These are phyloP conservation scores for Sebastes nivosus DNA, from an alignment of 2,797 vertebrate genomes.

Conservation along the genomic window DNA sequence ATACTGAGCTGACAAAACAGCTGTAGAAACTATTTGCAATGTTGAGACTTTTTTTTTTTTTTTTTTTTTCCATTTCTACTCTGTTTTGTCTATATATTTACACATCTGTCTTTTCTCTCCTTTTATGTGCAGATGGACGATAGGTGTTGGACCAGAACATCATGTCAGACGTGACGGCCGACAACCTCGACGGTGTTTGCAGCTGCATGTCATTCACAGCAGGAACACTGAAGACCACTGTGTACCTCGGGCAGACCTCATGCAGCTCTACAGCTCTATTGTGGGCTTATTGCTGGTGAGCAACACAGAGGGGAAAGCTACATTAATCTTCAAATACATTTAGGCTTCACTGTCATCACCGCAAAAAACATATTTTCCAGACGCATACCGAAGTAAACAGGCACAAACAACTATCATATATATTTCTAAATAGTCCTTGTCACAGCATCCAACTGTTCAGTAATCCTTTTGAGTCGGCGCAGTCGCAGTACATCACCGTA, in stretches of 20 bases:
- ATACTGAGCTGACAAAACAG: not conserved
- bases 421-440: not conserved
- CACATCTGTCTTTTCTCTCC: not conserved
- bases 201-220: constrained; percentile 84
- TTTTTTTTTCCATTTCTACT: not conserved
- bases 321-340: not conserved
- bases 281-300: not conserved
- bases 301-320: not conserved
- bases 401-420: not conserved
- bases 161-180: constrained; percentile 87
- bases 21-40: not conserved
- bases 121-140: constrained; percentile 81
- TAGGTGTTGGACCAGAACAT: constrained; percentile 85
- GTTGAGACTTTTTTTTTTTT: too few relatives aligned
- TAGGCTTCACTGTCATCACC: not conserved
- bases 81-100: not conserved
- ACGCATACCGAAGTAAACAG: not conserved
- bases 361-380: not conserved
- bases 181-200: constrained; percentile 86
- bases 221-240: constrained; percentile 86
- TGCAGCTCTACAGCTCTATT: constrained; percentile 87
- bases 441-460: not conserved
- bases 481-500: not conserved
- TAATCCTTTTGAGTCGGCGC: constrained; percentile 5
- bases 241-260: constrained; percentile 83